Conservation (phyloP, 2,113 vertebrate species). For the Lophochroa leadbeateri region DNA sequence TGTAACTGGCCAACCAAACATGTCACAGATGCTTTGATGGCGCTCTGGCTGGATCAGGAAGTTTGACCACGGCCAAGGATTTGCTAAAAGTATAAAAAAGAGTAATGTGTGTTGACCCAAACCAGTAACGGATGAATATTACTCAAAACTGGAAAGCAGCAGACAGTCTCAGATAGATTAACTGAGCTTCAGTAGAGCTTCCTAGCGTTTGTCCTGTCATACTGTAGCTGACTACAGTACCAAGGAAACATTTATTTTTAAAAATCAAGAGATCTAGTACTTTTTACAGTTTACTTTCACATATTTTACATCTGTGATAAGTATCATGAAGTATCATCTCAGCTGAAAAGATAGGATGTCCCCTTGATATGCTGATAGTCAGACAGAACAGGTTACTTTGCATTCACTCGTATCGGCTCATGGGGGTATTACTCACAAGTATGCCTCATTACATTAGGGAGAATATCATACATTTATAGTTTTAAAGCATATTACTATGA, state of each 20-base stretch:
- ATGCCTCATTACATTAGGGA: not conserved
- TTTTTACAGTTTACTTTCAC: slow-evolving; percentile 22
- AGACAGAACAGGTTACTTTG: not conserved
- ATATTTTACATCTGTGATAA: not conserved
- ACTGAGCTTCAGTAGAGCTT: not conserved
- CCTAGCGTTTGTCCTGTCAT: not conserved
- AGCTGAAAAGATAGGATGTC: not conserved
- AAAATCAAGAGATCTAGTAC: not conserved
- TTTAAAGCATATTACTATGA: not conserved
- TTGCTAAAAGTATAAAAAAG: not conserved
- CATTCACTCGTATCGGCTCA: not conserved
- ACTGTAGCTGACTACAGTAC: not conserved
- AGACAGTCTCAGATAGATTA: not conserved
- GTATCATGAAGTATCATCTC: not conserved
- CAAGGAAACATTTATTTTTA: not conserved
- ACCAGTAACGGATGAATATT: not conserved
- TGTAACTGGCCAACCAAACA: not conserved
- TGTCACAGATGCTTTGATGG: not conserved
- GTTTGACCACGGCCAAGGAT: not conserved
- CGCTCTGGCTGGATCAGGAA: not conserved
- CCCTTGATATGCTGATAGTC: not conserved
- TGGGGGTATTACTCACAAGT: not conserved
- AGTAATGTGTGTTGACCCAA: not conserved
- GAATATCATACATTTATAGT: not conserved
- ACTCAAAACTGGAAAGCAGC: not conserved